These are phyloP conservation scores for Zosterops japonicus DNA, from an alignment of 2,113 vertebrate genomes.

Conservation along the genomic window DNA sequence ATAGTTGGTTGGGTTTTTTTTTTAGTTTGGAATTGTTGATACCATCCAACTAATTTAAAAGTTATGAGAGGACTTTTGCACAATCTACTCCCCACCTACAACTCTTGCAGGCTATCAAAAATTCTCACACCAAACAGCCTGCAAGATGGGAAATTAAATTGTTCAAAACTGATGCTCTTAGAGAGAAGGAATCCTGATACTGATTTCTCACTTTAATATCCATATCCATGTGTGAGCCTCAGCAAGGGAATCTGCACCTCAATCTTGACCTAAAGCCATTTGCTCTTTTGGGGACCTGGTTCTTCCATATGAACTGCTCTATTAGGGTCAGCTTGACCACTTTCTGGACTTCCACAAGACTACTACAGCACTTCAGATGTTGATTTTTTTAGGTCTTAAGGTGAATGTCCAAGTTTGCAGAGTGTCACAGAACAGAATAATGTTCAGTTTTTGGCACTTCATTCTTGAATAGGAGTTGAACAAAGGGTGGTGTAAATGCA, in stretches of 20 bases:
- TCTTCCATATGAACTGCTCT: not conserved
- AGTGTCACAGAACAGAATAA: not conserved
- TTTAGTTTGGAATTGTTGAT: not conserved
- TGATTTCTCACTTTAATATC: not conserved
- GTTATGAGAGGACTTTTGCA: not conserved
- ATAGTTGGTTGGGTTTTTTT: not conserved
- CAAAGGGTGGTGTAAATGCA: fast-evolving
- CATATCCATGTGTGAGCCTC: not conserved
- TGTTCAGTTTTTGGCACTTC: not conserved
- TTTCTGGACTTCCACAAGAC: not conserved
- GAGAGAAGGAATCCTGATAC: not conserved
- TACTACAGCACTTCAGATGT: not conserved
- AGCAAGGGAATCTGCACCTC: not conserved
- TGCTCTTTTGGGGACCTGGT: not conserved
- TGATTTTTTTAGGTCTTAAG: not conserved
- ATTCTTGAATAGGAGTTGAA: not conserved
- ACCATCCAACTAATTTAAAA: not conserved
- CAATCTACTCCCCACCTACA: not conserved
- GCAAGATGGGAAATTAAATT: not conserved
- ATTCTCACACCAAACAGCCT: not conserved
- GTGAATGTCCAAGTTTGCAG: not conserved
- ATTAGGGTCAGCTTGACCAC: not conserved
- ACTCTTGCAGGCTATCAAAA: not conserved
- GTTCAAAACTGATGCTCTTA: not conserved
- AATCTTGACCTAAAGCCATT: not conserved